Percentiles rank a stretch among this genome's conserved stretches.
Conservation (phyloP, 2,113 vertebrate species). For the Meles meles region DNA sequence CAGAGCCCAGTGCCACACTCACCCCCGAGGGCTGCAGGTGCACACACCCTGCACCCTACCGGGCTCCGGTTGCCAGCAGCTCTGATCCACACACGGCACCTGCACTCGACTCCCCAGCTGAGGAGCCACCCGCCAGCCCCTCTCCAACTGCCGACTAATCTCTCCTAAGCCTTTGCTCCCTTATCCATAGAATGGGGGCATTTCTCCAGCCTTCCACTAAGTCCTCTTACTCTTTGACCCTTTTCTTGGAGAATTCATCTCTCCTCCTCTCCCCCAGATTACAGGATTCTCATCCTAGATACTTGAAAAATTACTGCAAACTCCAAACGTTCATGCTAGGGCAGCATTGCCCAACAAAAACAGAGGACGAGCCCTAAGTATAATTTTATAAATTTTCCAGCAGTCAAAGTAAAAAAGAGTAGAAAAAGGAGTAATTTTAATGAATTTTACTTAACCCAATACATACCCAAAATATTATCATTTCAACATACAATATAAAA, state of each 20-base stretch:
- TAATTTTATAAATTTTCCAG: not conserved
- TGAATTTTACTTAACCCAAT: not conserved
- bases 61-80: not conserved
- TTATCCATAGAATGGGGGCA: not conserved
- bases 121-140: not conserved
- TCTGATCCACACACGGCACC: not conserved
- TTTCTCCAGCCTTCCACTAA: not conserved
- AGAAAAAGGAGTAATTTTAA: not conserved
- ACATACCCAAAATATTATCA: not conserved
- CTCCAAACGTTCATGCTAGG: not conserved
- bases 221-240: not conserved
- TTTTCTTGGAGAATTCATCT: not conserved
- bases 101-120: not conserved
- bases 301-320: not conserved
- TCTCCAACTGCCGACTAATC: not conserved
- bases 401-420: not conserved
- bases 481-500: not conserved
- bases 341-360: not conserved
- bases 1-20: not conserved
- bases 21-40: not conserved
- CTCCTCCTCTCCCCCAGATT: not conserved
- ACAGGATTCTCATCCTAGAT: not conserved
- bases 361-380: not conserved
- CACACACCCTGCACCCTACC: fast-evolving
- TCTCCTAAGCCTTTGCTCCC: not conserved